Percentiles rank a stretch among this genome's conserved stretches.
phyloP scores from a whole-genome alignment of 2,113 vertebrate genomes.

The Calyptomena viridis region DNA sequence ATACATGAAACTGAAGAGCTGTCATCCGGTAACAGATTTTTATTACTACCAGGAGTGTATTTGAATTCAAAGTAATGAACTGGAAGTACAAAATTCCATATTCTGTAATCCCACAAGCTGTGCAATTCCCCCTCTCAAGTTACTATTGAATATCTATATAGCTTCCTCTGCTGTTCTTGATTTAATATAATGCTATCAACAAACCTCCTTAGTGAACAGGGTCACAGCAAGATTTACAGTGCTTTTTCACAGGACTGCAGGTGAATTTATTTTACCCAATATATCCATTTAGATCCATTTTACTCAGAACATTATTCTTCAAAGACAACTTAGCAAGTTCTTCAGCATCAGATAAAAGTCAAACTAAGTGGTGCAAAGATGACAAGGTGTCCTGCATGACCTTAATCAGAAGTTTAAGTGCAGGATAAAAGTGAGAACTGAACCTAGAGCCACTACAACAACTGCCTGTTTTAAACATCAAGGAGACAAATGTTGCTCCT shows the following conservation, averaged over 20 bases:
- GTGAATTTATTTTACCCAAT: constrained; percentile 39
- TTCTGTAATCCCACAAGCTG: constrained; percentile 25
- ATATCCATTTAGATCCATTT: constrained; percentile 2
- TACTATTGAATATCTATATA: constrained; percentile 13
- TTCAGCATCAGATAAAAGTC: neutral
- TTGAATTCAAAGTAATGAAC: constrained; percentile 47
- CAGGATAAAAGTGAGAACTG: neutral
- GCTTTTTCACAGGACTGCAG: neutral
- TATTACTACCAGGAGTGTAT: constrained; percentile 33
- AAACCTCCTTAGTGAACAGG: constrained; percentile 1
- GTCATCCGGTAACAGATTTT: constrained; percentile 48
- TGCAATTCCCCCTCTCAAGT: constrained; percentile 22
- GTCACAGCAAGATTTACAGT: neutral
- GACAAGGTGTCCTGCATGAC: neutral
- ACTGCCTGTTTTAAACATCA: constrained; percentile 19
- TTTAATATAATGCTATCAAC: constrained; percentile 26
- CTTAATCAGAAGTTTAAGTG: constrained; percentile 20
- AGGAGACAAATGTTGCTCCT: constrained; percentile 33
- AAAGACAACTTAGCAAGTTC: neutral
- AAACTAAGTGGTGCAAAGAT: neutral
- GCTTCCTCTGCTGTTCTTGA: neutral
- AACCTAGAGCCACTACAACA: neutral
- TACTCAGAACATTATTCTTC: constrained; percentile 6
- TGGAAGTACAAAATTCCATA: constrained; percentile 42
- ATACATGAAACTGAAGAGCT: neutral